Conservation (phyloP, 2,888 invertebrate species). For the Agrotis exclamationis region DNA sequence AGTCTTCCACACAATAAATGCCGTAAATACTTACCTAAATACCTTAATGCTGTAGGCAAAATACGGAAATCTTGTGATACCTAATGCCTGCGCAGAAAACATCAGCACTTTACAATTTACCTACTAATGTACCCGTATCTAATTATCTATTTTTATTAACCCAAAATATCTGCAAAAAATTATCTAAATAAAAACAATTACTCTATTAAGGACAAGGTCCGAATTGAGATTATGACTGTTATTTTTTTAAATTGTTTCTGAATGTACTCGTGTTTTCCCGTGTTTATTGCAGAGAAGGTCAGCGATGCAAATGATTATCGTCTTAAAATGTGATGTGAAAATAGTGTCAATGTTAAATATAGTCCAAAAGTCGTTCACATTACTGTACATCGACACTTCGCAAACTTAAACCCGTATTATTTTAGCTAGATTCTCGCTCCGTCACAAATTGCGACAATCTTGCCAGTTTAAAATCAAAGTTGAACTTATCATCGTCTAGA, state of each 20-base stretch:
- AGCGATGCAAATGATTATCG: conserved; percentile 63
- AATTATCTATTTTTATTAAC: background rate
- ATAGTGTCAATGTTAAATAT: conserved; percentile 69
- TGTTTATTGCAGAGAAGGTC: conserved; percentile 72
- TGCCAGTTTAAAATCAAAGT: background rate
- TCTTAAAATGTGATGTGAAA: conserved; percentile 59
- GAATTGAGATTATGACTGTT: conserved; percentile 64
- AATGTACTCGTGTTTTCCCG: conserved; percentile 71
- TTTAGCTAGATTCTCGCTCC: background rate
- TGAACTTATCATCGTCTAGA: background rate
- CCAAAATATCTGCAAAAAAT: conserved; percentile 27
- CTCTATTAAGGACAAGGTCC: conserved; percentile 73
- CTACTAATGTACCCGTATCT: background rate
- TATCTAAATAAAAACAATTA: conserved; percentile 67
- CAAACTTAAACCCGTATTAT: background rate
- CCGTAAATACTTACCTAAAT: too few relatives aligned
- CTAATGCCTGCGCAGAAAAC: background rate
- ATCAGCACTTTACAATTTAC: background rate
- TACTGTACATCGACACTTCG: conserved; percentile 1
- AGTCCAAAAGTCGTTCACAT: conserved; percentile 52
- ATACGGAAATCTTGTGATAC: too few relatives aligned
- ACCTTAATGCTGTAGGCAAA: too few relatives aligned
- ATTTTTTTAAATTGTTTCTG: conserved; percentile 70
- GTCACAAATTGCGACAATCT: background rate
- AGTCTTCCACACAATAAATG: too few relatives aligned